Base-by-base conservation (phyloP, 1,140 invertebrate species). In the Brachionus sp. region DNA sequence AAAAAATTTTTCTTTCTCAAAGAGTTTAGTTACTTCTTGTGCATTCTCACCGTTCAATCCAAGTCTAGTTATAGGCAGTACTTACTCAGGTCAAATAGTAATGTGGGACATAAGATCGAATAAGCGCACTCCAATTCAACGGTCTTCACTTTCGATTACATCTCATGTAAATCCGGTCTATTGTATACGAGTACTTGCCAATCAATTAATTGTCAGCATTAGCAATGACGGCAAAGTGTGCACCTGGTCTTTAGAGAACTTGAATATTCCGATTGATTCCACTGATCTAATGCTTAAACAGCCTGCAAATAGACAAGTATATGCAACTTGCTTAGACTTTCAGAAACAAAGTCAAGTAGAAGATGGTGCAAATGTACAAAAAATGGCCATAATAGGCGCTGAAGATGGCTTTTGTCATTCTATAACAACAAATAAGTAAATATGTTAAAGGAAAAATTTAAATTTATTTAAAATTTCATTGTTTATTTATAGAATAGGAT, bases 171-270 rank as follows among this genome's bases (percentile, higher is more conserved):
- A 66, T 80, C 77, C 77, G 77, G 77, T 80, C 25, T 80, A 80
- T 80, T 80, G 77, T 88, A 93, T 98, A 84, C 94, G 93, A 85
- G 96, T 99, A 62, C 95, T 99, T 7, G 97, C 97, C 80, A 97
- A 96, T 9, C 95, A 97, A 90, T 98, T 99, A 90, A 91, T 99
- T 83, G 96, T 99, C 85, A 96, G 94, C 68, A 95, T 98, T 85
- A 98, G 96, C 9, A 98, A 95, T 1, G 97, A 99, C 90, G 97
- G 97, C 0, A 93, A 95, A 86, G 90, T 98, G 85, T 99, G 97
- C 87, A 96, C 95, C 0, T 99, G 97, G 97, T 96, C 94, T 85
- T 91, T 99, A 86, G 97, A 99, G 87, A 99, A 98, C 96, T 90
- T 99, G 64, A 95, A 96, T 0, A 92, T 95, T 87, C 97, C 97